A percentile compares a stretch with the other conserved stretches of the same genome.
Evolutionary conservation across 1,140 invertebrate species (phyloP).

Genomic region (Drosophila nannoptera): DNA sequence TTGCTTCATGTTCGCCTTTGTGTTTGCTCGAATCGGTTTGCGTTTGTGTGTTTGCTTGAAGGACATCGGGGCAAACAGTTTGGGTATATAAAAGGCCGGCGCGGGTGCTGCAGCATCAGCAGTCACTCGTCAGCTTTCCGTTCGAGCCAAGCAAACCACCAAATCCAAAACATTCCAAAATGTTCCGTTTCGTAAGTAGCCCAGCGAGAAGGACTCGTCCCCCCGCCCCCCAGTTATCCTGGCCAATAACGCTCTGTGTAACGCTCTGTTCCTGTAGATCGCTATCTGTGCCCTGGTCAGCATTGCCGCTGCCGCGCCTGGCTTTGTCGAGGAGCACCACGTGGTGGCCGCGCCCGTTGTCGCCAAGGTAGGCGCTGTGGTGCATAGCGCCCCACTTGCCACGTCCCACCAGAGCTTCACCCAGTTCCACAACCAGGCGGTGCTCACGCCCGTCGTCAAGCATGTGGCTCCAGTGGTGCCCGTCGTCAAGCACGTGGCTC

Average conservation of each 20-base stretch:
- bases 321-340: slow-evolving; percentile 62
- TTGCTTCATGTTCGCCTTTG: slow-evolving; percentile 23
- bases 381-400: slow-evolving; percentile 64
- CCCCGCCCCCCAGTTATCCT: background rate
- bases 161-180: slow-evolving; percentile 21
- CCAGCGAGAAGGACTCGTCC: no score
- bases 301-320: slow-evolving; percentile 61
- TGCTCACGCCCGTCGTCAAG: slow-evolving; percentile 64
- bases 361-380: slow-evolving; percentile 58
- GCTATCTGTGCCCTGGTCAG: slow-evolving; percentile 64
- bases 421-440: slow-evolving; percentile 62
- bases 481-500: slow-evolving; percentile 49
- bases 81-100: slow-evolving; percentile 51
- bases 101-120: slow-evolving; percentile 39
- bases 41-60: slow-evolving; percentile 42
- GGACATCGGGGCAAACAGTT: slow-evolving; percentile 53
- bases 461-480: slow-evolving; percentile 48
- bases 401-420: slow-evolving; percentile 80
- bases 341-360: slow-evolving; percentile 57
- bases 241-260: background rate
- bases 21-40: slow-evolving; percentile 19
- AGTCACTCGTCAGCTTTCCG: slow-evolving; percentile 56
- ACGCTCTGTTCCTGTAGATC: slow-evolving; percentile 30
- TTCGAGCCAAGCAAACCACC: slow-evolving; percentile 22
- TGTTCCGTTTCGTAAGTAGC: slow-evolving; percentile 72